A percentile compares a stretch with the other conserved stretches of the same genome.
These are phyloP conservation scores for Resseliella maxima DNA, from an alignment of 2,888 invertebrate genomes.

Conservation along the genomic window DNA sequence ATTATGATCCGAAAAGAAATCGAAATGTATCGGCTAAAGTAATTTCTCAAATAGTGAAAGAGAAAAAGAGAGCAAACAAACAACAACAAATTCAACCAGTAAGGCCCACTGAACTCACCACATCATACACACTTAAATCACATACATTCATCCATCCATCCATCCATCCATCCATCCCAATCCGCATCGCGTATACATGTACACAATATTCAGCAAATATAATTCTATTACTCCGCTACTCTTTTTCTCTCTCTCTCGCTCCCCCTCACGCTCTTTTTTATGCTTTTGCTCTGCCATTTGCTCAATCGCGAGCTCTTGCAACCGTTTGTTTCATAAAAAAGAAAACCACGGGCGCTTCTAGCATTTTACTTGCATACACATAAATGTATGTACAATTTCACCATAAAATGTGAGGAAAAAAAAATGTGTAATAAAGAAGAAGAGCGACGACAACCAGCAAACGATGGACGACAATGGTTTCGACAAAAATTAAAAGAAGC, in stretches of 20 bases:
- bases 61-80: background rate
- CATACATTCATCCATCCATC: no score
- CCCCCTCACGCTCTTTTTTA: background rate
- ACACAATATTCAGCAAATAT: conserved; percentile 31
- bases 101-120: conserved; percentile 50
- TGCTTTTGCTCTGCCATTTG: background rate
- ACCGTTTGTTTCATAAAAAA: background rate
- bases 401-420: no score
- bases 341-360: conserved; percentile 6
- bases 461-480: conserved; percentile 35
- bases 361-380: conserved; percentile 13
- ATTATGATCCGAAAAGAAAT: conserved; percentile 21
- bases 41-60: background rate
- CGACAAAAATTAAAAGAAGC: conserved; percentile 51
- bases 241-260: background rate
- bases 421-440: no score
- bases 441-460: background rate
- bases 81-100: background rate
- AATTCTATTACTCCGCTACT: background rate
- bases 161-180: conserved; percentile 16
- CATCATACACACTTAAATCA: conserved; percentile 46
- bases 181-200: background rate
- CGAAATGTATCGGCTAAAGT: conserved; percentile 39
- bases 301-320: background rate
- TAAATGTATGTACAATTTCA: conserved; percentile 1